Conservation (phyloP, 2,797 vertebrate species). For the Tragelaphus oryx region DNA sequence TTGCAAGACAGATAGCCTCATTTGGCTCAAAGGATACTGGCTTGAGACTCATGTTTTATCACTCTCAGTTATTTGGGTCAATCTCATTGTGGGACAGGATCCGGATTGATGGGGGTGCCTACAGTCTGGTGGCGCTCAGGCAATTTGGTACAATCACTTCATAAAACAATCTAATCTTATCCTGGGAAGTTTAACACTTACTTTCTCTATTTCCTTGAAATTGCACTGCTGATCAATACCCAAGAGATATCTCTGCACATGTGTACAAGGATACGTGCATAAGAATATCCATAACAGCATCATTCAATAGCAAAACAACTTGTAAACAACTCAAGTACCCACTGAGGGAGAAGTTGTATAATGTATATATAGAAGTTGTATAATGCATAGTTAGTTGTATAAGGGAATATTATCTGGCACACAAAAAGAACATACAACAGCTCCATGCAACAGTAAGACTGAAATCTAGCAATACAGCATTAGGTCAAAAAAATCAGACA, state of each 20-base stretch:
- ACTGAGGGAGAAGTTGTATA: not conserved
- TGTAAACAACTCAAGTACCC: not conserved
- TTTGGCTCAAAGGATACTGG: not conserved
- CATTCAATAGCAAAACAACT: not conserved
- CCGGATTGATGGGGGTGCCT: not conserved
- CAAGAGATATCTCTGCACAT: not conserved
- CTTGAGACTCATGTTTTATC: not conserved
- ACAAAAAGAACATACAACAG: not conserved
- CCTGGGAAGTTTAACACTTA: not conserved
- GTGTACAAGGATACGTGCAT: no score
- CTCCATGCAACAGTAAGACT: not conserved
- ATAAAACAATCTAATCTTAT: not conserved
- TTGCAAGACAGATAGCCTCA: not conserved
- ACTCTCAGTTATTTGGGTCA: not conserved
- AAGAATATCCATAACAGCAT: not conserved
- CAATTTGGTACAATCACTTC: not conserved
- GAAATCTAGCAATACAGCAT: not conserved
- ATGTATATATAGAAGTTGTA: not conserved
- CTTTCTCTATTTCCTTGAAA: not conserved
- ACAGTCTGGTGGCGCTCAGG: not conserved
- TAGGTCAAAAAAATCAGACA: not conserved
- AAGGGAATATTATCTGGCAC: not conserved
- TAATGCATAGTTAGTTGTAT: not conserved
- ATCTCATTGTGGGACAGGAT: not conserved
- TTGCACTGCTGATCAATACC: not conserved